Conservation (phyloP, 2,888 invertebrate genomes). For the Acheta domesticus region DNA sequence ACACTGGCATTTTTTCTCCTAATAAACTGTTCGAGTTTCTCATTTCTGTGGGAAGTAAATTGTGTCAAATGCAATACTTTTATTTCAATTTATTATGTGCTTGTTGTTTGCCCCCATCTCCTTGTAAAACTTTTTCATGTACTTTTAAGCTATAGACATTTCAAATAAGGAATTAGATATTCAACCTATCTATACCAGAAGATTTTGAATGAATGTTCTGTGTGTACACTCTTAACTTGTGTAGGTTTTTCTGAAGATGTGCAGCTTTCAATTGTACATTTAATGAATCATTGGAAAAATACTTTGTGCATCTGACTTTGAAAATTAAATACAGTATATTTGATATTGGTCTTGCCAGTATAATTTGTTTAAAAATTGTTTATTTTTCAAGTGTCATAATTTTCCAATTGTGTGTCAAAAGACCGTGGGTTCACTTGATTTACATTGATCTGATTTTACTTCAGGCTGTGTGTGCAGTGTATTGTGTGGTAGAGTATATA, state of each 20-base stretch:
- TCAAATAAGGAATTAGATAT: background rate
- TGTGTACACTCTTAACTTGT: background rate
- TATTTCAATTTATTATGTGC: background rate
- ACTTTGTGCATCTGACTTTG: background rate
- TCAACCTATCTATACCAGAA: background rate
- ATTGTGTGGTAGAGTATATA: background rate
- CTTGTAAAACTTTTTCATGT: constrained; percentile 18
- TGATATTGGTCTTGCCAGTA: background rate
- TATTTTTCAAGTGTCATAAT: constrained; percentile 18
- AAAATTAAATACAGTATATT: background rate
- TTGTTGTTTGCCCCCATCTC: background rate
- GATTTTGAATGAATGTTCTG: background rate
- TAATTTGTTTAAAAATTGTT: background rate
- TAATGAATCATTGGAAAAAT: background rate
- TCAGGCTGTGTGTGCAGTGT: constrained; percentile 5
- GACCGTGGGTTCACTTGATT: background rate
- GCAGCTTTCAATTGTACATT: constrained; percentile 18
- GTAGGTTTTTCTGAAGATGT: constrained; percentile 4
- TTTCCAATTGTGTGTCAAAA: background rate
- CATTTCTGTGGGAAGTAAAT: background rate
- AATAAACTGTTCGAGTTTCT: background rate
- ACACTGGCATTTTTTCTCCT: constrained; percentile 4
- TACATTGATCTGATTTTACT: background rate
- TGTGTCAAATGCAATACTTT: constrained; percentile 2
- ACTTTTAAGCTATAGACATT: background rate